Evolutionary conservation across 2,888 invertebrate species (phyloP).

Genomic region (Acleris literana): DNA sequence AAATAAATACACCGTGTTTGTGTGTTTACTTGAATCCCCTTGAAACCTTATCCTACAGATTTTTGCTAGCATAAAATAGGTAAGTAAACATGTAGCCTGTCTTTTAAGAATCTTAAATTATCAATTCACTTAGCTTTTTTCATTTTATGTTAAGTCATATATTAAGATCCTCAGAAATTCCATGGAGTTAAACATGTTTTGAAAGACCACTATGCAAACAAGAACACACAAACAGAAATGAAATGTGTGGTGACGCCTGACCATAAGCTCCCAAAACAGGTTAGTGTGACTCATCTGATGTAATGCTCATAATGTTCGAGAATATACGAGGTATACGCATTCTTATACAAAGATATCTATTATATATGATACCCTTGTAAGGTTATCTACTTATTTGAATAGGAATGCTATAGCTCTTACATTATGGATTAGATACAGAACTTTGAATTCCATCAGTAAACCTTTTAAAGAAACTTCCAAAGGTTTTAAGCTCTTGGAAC

Average conservation of each 20-base stretch:
- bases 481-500: not conserved
- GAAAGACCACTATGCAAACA: too few species aligned
- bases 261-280: slow-evolving; percentile 13
- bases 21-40: slow-evolving; percentile 60
- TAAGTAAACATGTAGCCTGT: slow-evolving; percentile 19
- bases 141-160: slow-evolving; percentile 30
- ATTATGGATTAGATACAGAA: not conserved
- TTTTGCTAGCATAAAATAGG: slow-evolving; percentile 24
- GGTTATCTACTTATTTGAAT: slow-evolving; percentile 3
- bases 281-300: slow-evolving; percentile 11
- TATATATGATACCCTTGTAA: slow-evolving; percentile 8
- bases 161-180: slow-evolving; percentile 11
- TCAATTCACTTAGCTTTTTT: slow-evolving; percentile 31
- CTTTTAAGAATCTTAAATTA: slow-evolving; percentile 25
- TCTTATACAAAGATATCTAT: slow-evolving; percentile 11
- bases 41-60: slow-evolving; percentile 41
- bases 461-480: not conserved
- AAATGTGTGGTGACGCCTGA: not conserved
- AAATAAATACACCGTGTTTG: slow-evolving; percentile 64
- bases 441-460: not conserved
- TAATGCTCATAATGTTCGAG: slow-evolving; percentile 6
- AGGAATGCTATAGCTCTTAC: slow-evolving; percentile 4
- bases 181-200: not conserved
- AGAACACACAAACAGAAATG: too few species aligned
- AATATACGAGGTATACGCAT: slow-evolving; percentile 8